These are phyloP conservation scores for Sinotaia quadrata DNA, from an alignment of 2,888 invertebrate genomes.

Conservation along the genomic window DNA sequence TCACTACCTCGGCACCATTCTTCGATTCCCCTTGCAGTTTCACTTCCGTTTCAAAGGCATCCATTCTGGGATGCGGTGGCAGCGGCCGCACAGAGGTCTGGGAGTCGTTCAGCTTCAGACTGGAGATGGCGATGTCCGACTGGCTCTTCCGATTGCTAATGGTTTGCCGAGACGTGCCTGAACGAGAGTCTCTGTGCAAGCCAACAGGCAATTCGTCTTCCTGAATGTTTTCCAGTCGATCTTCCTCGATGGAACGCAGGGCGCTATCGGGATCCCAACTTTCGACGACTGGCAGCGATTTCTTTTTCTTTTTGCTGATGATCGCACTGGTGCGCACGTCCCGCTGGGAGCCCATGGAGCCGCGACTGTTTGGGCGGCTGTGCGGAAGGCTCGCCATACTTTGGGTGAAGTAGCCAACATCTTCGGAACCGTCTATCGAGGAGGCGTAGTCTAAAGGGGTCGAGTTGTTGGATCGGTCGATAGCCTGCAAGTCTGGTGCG, in stretches of 20 bases:
- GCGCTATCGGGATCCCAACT: slow-evolving; percentile 48
- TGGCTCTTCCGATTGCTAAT: too few relatives aligned
- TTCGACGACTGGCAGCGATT: slow-evolving; percentile 45
- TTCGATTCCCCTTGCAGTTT: background rate
- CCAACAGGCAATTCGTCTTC: slow-evolving; percentile 47
- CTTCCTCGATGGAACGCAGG: slow-evolving; percentile 59
- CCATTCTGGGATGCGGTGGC: slow-evolving; percentile 34
- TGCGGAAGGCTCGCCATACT: slow-evolving; percentile 41
- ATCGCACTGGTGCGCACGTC: slow-evolving; percentile 37
- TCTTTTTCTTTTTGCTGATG: slow-evolving; percentile 56
- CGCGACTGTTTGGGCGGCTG: slow-evolving; percentile 54
- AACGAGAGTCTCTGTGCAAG: too few relatives aligned
- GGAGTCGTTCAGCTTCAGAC: slow-evolving; percentile 20
- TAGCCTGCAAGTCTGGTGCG: slow-evolving; percentile 42
- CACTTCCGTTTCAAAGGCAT: slow-evolving; percentile 30
- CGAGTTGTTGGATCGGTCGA: slow-evolving; percentile 55
- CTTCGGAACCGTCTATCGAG: slow-evolving; percentile 56
- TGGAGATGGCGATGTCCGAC: background rate
- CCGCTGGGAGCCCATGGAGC: slow-evolving; percentile 45
- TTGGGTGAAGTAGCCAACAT: slow-evolving; percentile 52
- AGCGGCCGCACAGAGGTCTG: slow-evolving; percentile 31
- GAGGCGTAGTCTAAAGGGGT: slow-evolving; percentile 56
- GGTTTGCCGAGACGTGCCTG: too few relatives aligned
- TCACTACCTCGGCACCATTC: slow-evolving; percentile 11
- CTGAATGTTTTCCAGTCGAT: slow-evolving; percentile 50